Base-by-base conservation (phyloP, 2,113 vertebrate genomes). In the Cyanoramphus novaezelandiae region DNA sequence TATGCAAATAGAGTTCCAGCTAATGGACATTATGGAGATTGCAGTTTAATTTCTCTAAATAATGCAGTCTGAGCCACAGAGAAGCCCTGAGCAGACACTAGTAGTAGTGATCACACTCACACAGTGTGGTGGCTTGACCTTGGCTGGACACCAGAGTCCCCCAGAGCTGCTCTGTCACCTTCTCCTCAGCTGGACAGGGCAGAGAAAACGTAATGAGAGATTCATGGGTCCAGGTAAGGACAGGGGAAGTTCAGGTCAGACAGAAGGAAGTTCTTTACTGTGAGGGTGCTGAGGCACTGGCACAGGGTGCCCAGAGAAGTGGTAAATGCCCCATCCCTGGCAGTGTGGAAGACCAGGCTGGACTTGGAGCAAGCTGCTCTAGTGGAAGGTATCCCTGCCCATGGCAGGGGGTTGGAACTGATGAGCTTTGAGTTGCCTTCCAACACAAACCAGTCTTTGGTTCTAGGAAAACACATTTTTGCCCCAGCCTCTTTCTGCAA, bases 31-130 rank as follows among this genome's bases (percentile, higher is more conserved):
- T 15, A 28, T 5, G 4, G 91, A 93, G 71, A 95, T 75, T 92
- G 81, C 92, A 88, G 78, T 65, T 95, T 95, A 87, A 94, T 95
- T 95, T 87, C 81, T 82, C 74, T 76, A 25, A 93, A 82, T 92
- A 94, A 79, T 92, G 94, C 88, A 84, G 52, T 37, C 77, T 88
- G 88, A 81, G 64, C 78, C 71, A 68, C 85, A 84, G 76, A 71
- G 76, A 47, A 9, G 4, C 72, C 82, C 68, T 33, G 35, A 78
- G 64, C 79, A 86, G 88, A 52, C 8, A 1, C 72, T 52, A 10
- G 71, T 20, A 82, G 50, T 39, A 63, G 41, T n/a, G 75, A 60
- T 64, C 39, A n/a, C 7, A 57, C 9, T 63, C 25, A 52, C 21
- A 28, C 4, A 4, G 44, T 6, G 8, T 9, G 57, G 55, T 24